Evolutionary conservation across 2,888 invertebrate genomes (phyloP).

Genomic region (Troilus luridus): DNA sequence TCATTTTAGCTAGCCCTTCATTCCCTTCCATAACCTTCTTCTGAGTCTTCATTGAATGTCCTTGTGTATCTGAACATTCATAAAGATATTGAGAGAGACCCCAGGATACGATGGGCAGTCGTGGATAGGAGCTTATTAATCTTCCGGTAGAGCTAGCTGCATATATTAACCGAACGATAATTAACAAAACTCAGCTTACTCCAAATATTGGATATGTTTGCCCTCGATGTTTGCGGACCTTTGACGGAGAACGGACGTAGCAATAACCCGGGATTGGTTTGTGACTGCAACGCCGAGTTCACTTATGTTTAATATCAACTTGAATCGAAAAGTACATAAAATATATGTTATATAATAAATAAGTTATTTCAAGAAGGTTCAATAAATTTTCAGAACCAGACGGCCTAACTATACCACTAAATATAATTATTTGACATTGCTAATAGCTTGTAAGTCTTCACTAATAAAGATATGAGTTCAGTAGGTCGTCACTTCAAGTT

Average conservation of each 20-base stretch:
- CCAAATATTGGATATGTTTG: slow-evolving; percentile 3
- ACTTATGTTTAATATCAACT: background rate
- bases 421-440: no score
- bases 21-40: no score
- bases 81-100: background rate
- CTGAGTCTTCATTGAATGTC: no score
- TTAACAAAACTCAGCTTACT: slow-evolving; percentile 13
- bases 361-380: no score
- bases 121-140: background rate
- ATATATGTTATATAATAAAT: background rate
- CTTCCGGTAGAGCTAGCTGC: background rate
- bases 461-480: no score
- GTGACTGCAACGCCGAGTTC: background rate
- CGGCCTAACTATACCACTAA: no score
- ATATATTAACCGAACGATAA: slow-evolving; percentile 35
- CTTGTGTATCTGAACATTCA: background rate
- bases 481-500: no score
- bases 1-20: no score
- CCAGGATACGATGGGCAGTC: background rate
- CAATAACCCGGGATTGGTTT: slow-evolving; percentile 16
- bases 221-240: background rate
- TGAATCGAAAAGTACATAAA: background rate
- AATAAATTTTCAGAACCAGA: no score
- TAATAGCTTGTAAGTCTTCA: no score
- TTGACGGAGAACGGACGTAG: background rate